Percentiles rank a stretch among this genome's conserved stretches.
phyloP scores from a whole-genome alignment of 2,888 invertebrate species.

The Oxyscelio sp. region DNA sequence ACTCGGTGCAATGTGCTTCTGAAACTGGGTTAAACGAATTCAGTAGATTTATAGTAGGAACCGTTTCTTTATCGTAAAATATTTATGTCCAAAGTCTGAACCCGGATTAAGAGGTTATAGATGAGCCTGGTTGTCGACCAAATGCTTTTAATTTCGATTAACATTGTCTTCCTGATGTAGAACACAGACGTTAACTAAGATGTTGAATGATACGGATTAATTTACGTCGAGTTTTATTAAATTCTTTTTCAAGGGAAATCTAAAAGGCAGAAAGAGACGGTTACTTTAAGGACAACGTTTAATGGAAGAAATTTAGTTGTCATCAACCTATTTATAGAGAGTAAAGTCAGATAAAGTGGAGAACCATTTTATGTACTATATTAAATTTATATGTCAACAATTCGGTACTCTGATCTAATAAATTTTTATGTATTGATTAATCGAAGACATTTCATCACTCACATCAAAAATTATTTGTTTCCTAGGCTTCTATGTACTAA shows the following conservation, averaged over 20 bases:
- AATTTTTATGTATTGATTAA: no score
- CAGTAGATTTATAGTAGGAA: constrained; percentile 40
- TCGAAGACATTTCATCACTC: no score
- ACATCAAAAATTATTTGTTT: no score
- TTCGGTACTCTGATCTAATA: no score
- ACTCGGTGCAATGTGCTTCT: constrained; percentile 35
- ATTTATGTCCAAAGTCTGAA: constrained; percentile 55
- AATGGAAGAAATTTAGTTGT: not conserved
- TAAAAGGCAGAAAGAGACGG: not conserved
- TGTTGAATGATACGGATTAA: constrained; percentile 42
- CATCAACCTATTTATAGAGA: not conserved
- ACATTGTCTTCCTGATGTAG: constrained; percentile 21
- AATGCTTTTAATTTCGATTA: constrained; percentile 53
- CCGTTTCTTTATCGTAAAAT: constrained; percentile 58
- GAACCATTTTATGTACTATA: no score
- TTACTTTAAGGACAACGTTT: not conserved
- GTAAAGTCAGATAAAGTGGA: no score
- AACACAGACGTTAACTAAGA: constrained; percentile 18
- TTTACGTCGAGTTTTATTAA: constrained; percentile 34
- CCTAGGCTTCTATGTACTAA: no score
- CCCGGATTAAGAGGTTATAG: constrained; percentile 40
- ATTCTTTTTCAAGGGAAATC: constrained; percentile 20
- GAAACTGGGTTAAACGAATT: constrained; percentile 61
- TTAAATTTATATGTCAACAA: no score
- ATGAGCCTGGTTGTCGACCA: constrained; percentile 28